These are phyloP conservation scores for Harpagifer antarcticus DNA, from an alignment of 2,797 vertebrate species.

Conservation along the genomic window DNA sequence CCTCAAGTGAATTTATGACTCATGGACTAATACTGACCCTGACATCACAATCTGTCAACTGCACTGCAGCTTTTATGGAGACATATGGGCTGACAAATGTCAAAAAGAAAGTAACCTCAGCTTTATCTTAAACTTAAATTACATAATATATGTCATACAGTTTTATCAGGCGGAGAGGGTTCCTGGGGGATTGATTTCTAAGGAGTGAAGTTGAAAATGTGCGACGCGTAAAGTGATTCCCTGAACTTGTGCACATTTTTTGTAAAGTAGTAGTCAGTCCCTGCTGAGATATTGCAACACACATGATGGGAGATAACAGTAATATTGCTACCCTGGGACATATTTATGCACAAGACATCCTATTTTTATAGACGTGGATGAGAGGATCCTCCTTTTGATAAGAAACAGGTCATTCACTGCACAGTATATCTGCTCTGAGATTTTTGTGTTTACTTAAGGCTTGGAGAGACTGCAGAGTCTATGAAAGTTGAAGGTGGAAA, in stretches of 20 bases:
- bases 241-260: conserved; percentile 29
- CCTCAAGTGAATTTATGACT: conserved; percentile 42
- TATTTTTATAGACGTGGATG: conserved; percentile 29
- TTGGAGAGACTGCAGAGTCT: not conserved
- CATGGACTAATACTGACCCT: conserved; percentile 23
- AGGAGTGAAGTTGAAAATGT: conserved; percentile 3
- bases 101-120: conserved; percentile 26
- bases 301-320: conserved; percentile 2
- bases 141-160: conserved; percentile 16
- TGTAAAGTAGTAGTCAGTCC: not conserved
- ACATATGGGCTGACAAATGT: conserved; percentile 49
- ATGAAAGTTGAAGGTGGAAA: not conserved
- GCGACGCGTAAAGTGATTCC: conserved; percentile 6
- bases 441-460: conserved; percentile 28
- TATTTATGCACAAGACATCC: not conserved
- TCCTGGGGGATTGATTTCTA: conserved; percentile 18
- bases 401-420: conserved; percentile 35
- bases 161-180: conserved; percentile 29
- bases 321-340: conserved; percentile 21
- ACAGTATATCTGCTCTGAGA: conserved; percentile 23
- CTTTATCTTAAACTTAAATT: conserved; percentile 49
- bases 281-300: conserved; percentile 16
- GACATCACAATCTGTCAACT: conserved; percentile 34
- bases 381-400: conserved; percentile 21
- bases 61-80: conserved; percentile 38